Base-by-base conservation (phyloP, 2,888 invertebrate genomes). In the Hecatera dysodea region DNA sequence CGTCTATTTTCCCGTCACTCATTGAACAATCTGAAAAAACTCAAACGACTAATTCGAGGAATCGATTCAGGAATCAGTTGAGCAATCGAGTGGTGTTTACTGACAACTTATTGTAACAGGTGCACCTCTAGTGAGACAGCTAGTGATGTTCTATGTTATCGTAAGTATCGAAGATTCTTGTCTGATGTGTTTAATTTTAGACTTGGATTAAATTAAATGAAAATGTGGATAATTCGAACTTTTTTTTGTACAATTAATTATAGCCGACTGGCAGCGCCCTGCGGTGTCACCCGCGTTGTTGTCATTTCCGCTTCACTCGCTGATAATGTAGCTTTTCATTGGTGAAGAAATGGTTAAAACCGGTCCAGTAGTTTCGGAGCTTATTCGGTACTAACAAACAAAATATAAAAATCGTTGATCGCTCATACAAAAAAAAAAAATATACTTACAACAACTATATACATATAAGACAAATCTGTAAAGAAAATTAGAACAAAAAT, bases 31-130 rank as follows among this genome's bases (percentile, higher is more conserved):
- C 22, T 63, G 19, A 53, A 68, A 74, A 65, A 63, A 64, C 29
- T 48, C n/a, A 64, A 69, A 68, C 33, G 27, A 53, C n/a, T 65
- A 67, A 71, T 78, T 72, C 78, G 17, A 48, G 29, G 79, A 78
- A 75, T 66, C 46, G 64, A 50, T 61, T 52, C 62, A 44, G 24
- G 33, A 68, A 66, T 68, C 24, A 27, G 27, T 19, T 56, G 19
- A 15, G 36, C 12, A 44, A 52, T 57, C 62, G 59, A 68, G 29
- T 59, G 42, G 52, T 68, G 74, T 79, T 79, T 71, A 55, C 53
- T 64, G 52, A 77, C 48, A 39, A 53, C 36, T 61, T 67, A 53
- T 65, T 56, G 63, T 56, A 71, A 62, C 67, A 76, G 72, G 64
- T 72, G 77, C 61, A 48, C 1, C 48, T 64, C 52, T 53, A 36